Evolutionary conservation across 1,140 invertebrate species (phyloP).

Genomic region (Drosophila burlai): DNA sequence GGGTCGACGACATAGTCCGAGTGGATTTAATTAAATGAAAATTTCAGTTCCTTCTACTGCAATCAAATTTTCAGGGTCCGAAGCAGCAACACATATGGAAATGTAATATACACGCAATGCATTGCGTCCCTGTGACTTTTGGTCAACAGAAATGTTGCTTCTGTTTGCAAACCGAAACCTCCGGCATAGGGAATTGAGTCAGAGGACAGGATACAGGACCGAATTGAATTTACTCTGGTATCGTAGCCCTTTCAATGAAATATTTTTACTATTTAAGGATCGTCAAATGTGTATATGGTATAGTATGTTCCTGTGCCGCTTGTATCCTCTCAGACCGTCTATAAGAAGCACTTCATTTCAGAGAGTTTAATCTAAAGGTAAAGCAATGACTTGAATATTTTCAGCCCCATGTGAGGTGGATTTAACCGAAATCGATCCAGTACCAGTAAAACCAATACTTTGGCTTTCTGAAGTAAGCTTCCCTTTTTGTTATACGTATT

Average conservation of each 20-base stretch:
- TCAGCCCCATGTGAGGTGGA: too few species aligned
- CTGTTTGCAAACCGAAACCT: conserved; percentile 2
- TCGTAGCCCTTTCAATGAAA: too few species aligned
- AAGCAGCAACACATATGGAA: conserved; percentile 5
- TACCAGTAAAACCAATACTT: not conserved
- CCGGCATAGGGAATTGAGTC: not conserved
- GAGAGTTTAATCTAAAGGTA: not conserved
- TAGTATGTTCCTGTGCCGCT: not conserved
- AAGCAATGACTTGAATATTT: too few species aligned
- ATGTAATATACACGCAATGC: conserved; percentile 1
- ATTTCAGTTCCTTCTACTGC: conserved; percentile 34
- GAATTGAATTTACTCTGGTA: not conserved
- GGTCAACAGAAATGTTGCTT: not conserved
- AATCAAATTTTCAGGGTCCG: conserved; percentile 23
- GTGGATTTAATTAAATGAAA: conserved; percentile 66
- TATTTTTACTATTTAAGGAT: too few species aligned
- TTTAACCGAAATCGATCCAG: not conserved
- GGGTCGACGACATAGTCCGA: not conserved
- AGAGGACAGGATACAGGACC: not conserved
- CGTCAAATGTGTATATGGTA: not conserved
- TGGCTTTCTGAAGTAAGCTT: not conserved
- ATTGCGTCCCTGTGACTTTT: conserved; percentile 4
- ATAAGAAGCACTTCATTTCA: not conserved
- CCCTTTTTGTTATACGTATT: not conserved
- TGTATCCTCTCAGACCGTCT: not conserved